A percentile compares a stretch with the other conserved stretches of the same genome.
Conservation (phyloP, 1,140 invertebrate species). For the Gonioctena quinquepunctata region DNA sequence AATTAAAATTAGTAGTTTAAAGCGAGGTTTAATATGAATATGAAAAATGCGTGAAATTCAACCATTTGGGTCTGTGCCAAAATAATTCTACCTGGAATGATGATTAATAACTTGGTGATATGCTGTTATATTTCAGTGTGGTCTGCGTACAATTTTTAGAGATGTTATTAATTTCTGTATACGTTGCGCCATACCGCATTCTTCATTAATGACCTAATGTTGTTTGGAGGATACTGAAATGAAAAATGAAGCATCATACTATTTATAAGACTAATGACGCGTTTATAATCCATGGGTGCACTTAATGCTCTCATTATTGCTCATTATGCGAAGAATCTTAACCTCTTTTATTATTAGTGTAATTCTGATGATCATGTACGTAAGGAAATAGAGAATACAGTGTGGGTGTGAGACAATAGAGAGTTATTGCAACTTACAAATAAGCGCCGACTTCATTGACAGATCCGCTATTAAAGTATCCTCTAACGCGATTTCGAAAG, state of each 20-base stretch:
- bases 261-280: too few relatives aligned
- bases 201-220: neutral
- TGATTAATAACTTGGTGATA: neutral
- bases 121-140: neutral
- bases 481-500: too few relatives aligned
- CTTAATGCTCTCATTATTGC: too few relatives aligned
- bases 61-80: neutral
- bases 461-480: too few relatives aligned
- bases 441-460: too few relatives aligned
- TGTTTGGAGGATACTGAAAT: neutral
- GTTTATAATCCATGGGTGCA: too few relatives aligned
- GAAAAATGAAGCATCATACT: neutral
- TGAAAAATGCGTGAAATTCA: neutral
- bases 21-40: neutral
- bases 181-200: neutral
- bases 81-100: neutral
- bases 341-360: too few relatives aligned
- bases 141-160: neutral
- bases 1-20: neutral
- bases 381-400: too few relatives aligned
- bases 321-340: too few relatives aligned
- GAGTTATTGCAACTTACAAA: too few relatives aligned
- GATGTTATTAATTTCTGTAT: neutral
- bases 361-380: too few relatives aligned
- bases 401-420: too few relatives aligned